A percentile compares a stretch with the other conserved stretches of the same genome.
Evolutionary conservation across 2,113 vertebrate species (phyloP).

Genomic region (Oreochromis tanganicae): DNA sequence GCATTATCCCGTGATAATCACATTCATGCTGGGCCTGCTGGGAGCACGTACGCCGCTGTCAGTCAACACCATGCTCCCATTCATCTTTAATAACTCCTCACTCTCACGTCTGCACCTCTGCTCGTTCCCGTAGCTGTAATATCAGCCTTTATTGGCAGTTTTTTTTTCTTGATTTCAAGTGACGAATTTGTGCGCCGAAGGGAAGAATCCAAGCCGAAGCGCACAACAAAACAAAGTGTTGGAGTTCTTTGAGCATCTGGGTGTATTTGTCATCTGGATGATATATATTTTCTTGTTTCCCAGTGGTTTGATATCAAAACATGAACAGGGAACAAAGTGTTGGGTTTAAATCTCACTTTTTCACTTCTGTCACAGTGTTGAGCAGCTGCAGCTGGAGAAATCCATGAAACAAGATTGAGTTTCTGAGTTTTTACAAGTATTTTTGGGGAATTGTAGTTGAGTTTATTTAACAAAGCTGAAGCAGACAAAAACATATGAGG

Average conservation of each 20-base stretch:
- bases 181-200: neutral
- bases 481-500: neutral
- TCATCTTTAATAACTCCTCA: constrained; percentile 27
- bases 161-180: neutral
- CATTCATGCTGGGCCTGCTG: constrained; percentile 14
- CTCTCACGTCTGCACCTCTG: neutral
- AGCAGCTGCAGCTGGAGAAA: neutral
- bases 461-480: neutral
- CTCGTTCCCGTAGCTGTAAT: neutral
- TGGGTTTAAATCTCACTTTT: neutral
- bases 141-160: neutral
- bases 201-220: neutral
- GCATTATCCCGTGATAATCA: constrained; percentile 35
- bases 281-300: neutral
- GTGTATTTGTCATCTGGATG: neutral
- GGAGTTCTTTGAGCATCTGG: neutral
- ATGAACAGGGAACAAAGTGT: neutral
- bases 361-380: neutral
- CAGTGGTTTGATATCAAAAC: neutral
- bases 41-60: constrained; percentile 12
- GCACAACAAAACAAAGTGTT: neutral
- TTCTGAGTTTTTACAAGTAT: neutral
- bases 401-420: neutral
- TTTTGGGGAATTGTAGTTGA: neutral
- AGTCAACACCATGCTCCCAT: neutral